Evolutionary conservation across 2,888 invertebrate species (phyloP).

Genomic region (Thera britannica): DNA sequence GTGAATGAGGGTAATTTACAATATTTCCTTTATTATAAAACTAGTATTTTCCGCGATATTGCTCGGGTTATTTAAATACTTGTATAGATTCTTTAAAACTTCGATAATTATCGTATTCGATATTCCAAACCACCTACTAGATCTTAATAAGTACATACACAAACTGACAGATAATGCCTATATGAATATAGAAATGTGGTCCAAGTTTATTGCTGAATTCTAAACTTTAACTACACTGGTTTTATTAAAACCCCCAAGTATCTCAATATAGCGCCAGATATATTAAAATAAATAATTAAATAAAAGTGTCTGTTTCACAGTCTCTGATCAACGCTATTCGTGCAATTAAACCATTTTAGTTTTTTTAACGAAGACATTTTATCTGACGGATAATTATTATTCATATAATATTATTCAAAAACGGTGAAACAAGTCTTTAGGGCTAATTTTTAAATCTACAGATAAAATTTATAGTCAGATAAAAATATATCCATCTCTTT

Average conservation of each 20-base stretch:
- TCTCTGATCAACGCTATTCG: too few relatives aligned
- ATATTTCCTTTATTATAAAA: not conserved
- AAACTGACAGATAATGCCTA: not conserved
- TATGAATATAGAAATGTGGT: constrained; percentile 4
- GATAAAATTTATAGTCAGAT: too few relatives aligned
- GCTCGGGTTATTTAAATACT: not conserved
- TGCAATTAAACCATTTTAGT: too few relatives aligned
- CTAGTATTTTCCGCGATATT: not conserved
- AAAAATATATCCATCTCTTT: too few relatives aligned
- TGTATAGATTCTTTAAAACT: not conserved
- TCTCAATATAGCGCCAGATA: constrained; percentile 10
- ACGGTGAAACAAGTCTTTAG: too few relatives aligned
- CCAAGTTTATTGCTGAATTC: not conserved
- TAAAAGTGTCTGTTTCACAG: constrained; percentile 1
- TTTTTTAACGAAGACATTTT: too few relatives aligned
- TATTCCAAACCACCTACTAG: not conserved
- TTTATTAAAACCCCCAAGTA: not conserved
- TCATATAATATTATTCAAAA: too few relatives aligned
- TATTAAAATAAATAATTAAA: constrained; percentile 16
- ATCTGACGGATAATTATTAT: too few relatives aligned
- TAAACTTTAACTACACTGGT: not conserved
- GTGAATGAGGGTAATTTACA: not conserved
- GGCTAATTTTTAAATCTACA: too few relatives aligned
- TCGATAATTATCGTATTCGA: not conserved
- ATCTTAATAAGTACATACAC: not conserved